Conservation (phyloP, 64 coral and sea anemone species). For the Astreopora myriophthalma region DNA sequence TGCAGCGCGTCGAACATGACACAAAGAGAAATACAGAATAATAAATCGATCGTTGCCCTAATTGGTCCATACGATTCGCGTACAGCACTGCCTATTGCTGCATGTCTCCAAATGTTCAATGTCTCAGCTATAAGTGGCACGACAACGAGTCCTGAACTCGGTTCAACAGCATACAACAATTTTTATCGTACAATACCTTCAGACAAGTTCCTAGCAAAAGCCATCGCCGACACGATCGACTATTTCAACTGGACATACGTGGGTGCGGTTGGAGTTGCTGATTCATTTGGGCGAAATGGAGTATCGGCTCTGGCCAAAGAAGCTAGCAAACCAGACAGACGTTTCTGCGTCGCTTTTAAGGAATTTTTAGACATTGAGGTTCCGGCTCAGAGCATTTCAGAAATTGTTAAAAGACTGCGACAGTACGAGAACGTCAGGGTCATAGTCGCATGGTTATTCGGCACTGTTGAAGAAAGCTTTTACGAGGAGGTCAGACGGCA, state of each 20-base stretch:
- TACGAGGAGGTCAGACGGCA: not conserved
- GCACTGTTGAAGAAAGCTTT: not conserved
- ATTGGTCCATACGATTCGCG: constrained; percentile 35
- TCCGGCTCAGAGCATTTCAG: not conserved
- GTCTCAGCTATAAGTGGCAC: not conserved
- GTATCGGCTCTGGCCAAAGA: constrained; percentile 1
- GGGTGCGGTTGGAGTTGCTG: constrained; percentile 60
- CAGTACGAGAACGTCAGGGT: not conserved
- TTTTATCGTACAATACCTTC: constrained; percentile 79
- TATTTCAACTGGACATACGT: constrained; percentile 75
- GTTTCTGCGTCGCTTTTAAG: constrained; percentile 35
- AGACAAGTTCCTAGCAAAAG: constrained; percentile 66
- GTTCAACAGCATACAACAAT: not conserved
- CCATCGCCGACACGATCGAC: constrained; percentile 60
- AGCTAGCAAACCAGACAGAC: not conserved
- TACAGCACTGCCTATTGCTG: not conserved
- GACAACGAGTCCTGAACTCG: constrained; percentile 17
- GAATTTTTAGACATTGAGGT: not conserved
- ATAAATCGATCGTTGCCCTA: not conserved
- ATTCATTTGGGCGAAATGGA: constrained; percentile 70
- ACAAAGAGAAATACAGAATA: too few relatives aligned
- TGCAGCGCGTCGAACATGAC: not conserved
- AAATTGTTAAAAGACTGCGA: not conserved
- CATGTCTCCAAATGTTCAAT: constrained; percentile 2
- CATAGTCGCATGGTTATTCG: constrained; percentile 13